Conservation (phyloP, 2,113 vertebrate genomes). For the Cichladusa arquata region DNA sequence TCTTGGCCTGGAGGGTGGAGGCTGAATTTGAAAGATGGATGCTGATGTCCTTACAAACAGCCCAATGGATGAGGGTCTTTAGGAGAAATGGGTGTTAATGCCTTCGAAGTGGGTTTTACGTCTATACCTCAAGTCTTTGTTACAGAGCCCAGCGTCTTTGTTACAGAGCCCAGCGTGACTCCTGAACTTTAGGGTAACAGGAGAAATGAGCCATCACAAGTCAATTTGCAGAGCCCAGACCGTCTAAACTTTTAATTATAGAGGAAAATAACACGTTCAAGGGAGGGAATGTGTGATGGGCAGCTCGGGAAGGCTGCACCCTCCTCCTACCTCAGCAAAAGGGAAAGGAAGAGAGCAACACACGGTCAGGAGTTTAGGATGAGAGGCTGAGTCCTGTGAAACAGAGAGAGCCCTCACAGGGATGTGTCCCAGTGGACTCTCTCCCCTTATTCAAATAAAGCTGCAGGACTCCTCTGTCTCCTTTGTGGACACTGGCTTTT, state of each 20-base stretch:
- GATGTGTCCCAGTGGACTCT: not conserved
- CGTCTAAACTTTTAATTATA: not conserved
- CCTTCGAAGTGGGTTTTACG: not conserved
- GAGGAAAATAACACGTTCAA: not conserved
- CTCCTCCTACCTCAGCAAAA: not conserved
- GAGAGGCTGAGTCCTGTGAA: not conserved
- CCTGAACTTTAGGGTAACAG: not conserved
- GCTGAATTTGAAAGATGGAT: not conserved
- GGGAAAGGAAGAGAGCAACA: not conserved
- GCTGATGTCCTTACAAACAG: not conserved
- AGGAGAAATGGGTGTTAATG: not conserved
- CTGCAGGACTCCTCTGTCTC: not conserved
- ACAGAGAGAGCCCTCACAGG: not conserved
- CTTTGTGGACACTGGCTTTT: not conserved
- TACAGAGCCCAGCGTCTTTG: not conserved
- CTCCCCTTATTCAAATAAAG: not conserved
- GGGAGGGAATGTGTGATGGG: not conserved
- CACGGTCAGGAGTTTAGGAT: accelerated
- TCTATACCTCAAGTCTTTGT: no score
- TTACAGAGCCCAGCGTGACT: not conserved
- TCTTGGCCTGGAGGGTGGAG: not conserved
- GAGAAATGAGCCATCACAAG: accelerated
- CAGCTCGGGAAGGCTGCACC: accelerated
- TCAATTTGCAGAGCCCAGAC: not conserved
- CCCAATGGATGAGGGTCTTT: accelerated